Base-by-base conservation (phyloP, 2,888 invertebrate species). In the Eupithecia subfuscata region DNA sequence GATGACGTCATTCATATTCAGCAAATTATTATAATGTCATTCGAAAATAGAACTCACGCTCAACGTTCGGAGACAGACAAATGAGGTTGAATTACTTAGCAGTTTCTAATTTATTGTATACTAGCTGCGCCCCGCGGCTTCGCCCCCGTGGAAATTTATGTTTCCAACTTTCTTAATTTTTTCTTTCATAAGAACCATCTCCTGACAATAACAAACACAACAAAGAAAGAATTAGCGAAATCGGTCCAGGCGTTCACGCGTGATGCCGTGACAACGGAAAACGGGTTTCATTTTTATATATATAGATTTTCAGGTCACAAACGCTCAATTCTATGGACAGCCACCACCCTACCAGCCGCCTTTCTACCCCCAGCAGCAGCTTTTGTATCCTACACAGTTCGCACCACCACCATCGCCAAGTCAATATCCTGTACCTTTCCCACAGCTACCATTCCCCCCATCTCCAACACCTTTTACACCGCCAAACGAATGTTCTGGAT, bases 271-370 rank as follows among this genome's bases (percentile, higher is more conserved):
- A n/a, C n/a, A n/a, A n/a, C n/a, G n/a, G n/a, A n/a, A n/a, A n/a
- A n/a, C n/a, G n/a, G n/a, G n/a, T n/a, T n/a, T n/a, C n/a, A n/a
- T n/a, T n/a, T n/a, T n/a, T n/a, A n/a, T n/a, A n/a, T n/a, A n/a
- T n/a, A n/a, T n/a, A n/a, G n/a, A n/a, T 75, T 81, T 77, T 70
- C 79, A 81, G 81, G 52, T 77, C 37, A 70, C 68, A 22, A 64
- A 72, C 52, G 67, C 78, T 12, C 81, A 81, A 40, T 79, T 74
- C 71, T 81, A 77, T 69, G 56, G 70, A 4, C 48, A 45, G 63
- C 75, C 79, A 45, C 43, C 75, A 18, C 8, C 30, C 7, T 78
- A 77, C 25, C 60, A 22, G n/a, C 68, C 68, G 22, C 7, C 16
- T 22, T 68, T 43, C 16, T 68, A 68, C 68, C 43, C 68, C 7